Evolutionary conservation across 2,113 vertebrate genomes (phyloP), one percentile per base, ranked within the genome.

Genomic region (Hyperopisus bebe): DNA sequence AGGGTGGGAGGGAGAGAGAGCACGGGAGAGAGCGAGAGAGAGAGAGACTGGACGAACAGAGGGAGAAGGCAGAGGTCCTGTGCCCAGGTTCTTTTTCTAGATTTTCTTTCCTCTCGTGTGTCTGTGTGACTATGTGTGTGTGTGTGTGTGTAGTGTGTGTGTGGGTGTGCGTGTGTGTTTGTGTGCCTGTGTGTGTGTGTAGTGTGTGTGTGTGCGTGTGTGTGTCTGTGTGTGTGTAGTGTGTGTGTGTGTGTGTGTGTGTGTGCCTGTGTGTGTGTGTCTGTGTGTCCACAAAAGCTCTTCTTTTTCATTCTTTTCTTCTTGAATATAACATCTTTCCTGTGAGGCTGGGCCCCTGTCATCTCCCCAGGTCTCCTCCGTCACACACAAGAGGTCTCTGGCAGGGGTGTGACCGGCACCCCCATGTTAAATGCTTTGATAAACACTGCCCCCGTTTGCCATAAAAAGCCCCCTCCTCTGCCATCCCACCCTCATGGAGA

Each of bases 1-100:
- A 89, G 80, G 17, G 77, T 46, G 88, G 27, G 74, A 89, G 88
- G 46, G 88, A 80, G 74, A 42, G 27, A 89, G 88, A n/a, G 88
- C 50, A 31, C 39, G 70, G 50, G 88, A 51, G 70, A 39, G 88
- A 58, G 44, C 5, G 21, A 89, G 70, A 53, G 48, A 53, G 88
- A 88, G n/a, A 88, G 13, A 58, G 53, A 53, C 4, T 19, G n/a
- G 46, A 15, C 2, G 5, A 74, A 17, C 15, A 51, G 24, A 50
- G 31, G n/a, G 24, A 89, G 42, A 58, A 39, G 80, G 82, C 77
- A 58, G 74, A 80, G 19, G 74, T 58, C 77, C 77, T 35, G n/a
- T 55, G 48, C 8, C 3, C 46, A 89, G 88, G 15, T 42, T 55
- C 77, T 53, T 53, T 31, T 53, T 13, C 47, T 21, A 6, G 47